phyloP scores from a whole-genome alignment of 2,113 vertebrate species.

The Erpornis zantholeuca region DNA sequence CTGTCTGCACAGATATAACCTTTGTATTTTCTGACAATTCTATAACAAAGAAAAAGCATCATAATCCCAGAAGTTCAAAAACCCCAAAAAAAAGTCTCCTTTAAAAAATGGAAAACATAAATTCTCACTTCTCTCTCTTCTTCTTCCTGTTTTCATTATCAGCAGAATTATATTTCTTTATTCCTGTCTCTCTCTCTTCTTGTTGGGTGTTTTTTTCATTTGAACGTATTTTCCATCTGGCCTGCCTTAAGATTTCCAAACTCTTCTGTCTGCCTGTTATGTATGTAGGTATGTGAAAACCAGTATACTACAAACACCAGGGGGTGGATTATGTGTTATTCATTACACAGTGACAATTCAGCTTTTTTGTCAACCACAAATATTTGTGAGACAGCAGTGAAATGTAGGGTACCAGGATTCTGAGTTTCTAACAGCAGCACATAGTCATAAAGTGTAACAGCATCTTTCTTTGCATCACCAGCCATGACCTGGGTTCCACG shows the following conservation, averaged over 20 bases:
- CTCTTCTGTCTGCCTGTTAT: background rate
- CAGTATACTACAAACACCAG: background rate
- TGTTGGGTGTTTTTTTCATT: background rate
- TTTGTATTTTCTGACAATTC: conserved; percentile 35
- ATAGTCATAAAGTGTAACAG: accelerated
- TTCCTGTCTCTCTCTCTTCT: background rate
- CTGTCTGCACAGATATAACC: conserved; percentile 8
- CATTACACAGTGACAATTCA: background rate
- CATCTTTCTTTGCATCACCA: background rate
- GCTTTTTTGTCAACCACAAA: background rate
- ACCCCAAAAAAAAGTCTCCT: background rate
- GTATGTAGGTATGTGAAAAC: background rate
- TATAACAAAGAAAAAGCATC: background rate
- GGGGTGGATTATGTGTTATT: background rate
- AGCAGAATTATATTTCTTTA: background rate
- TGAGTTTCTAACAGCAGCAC: background rate
- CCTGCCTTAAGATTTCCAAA: background rate
- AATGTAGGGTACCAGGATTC: background rate
- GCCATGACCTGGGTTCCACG: background rate
- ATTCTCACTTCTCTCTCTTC: background rate
- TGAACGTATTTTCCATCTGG: background rate
- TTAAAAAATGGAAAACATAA: background rate
- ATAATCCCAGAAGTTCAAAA: conserved; percentile 14
- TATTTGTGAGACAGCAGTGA: background rate
- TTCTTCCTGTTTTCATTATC: background rate